These are phyloP conservation scores for Clarias macrocephalus DNA, from an alignment of 2,113 vertebrate species.

Conservation along the genomic window DNA sequence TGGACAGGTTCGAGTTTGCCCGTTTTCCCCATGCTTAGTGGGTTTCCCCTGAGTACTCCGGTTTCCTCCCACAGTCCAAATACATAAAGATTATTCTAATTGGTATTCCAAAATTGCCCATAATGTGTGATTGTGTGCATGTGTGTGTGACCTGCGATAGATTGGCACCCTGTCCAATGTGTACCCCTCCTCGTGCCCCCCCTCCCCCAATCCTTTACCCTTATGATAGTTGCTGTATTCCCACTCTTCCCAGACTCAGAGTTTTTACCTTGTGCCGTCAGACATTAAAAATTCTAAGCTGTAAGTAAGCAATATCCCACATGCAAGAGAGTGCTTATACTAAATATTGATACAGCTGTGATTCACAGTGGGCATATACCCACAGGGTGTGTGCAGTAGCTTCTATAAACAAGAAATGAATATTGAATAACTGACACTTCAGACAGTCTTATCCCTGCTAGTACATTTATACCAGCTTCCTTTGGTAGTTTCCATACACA, in stretches of 20 bases:
- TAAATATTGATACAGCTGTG: neutral
- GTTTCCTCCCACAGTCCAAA: no score
- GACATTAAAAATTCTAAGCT: neutral
- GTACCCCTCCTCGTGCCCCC: no score
- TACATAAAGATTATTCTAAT: no score
- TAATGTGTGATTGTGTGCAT: no score
- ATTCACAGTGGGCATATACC: neutral
- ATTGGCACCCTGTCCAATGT: no score
- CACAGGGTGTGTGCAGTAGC: neutral
- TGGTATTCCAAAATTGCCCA: no score
- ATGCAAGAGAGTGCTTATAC: neutral
- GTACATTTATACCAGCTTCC: neutral
- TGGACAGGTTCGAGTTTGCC: no score
- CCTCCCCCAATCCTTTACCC: no score
- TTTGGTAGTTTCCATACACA: neutral
- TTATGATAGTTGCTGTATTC: neutral
- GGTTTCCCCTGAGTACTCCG: no score
- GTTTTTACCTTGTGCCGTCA: neutral
- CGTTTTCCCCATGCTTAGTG: no score
- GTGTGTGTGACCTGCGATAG: no score
- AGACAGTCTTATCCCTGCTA: neutral
- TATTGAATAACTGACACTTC: neutral
- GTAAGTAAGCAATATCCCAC: neutral
- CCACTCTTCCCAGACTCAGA: neutral
- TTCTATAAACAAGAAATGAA: neutral